Evolutionary conservation across 2,797 vertebrate genomes (phyloP).

Genomic region (Pyrocephalus nanus): DNA sequence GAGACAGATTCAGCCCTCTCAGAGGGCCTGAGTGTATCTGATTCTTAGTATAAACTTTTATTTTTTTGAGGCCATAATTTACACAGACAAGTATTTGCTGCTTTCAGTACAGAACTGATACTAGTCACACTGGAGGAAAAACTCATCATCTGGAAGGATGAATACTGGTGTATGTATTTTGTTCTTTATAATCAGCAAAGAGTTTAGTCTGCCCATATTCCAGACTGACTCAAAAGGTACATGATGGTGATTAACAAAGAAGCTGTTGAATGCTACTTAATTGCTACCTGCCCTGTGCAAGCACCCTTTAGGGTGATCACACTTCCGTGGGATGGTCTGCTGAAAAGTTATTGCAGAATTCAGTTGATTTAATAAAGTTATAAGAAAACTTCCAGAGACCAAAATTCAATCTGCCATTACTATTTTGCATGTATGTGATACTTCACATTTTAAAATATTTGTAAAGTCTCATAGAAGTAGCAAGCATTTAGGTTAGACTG

Average conservation of each 20-base stretch:
- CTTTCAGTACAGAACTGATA: neutral
- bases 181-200: neutral
- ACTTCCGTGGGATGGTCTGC: neutral
- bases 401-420: neutral
- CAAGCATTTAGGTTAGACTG: neutral
- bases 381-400: neutral
- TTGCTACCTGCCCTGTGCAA: accelerated
- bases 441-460: neutral
- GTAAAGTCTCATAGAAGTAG: neutral
- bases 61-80: neutral
- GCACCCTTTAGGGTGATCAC: neutral
- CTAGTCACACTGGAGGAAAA: neutral
- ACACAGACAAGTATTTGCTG: neutral
- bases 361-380: neutral
- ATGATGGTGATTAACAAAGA: neutral
- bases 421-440: neutral
- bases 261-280: neutral
- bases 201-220: neutral
- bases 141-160: neutral
- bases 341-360: neutral
- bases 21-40: accelerated
- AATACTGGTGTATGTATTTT: neutral
- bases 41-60: neutral
- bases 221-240: neutral
- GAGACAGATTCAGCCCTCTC: neutral